Evolutionary conservation across 2,797 vertebrate genomes (phyloP).

Genomic region (Sphenopsis melanotis): DNA sequence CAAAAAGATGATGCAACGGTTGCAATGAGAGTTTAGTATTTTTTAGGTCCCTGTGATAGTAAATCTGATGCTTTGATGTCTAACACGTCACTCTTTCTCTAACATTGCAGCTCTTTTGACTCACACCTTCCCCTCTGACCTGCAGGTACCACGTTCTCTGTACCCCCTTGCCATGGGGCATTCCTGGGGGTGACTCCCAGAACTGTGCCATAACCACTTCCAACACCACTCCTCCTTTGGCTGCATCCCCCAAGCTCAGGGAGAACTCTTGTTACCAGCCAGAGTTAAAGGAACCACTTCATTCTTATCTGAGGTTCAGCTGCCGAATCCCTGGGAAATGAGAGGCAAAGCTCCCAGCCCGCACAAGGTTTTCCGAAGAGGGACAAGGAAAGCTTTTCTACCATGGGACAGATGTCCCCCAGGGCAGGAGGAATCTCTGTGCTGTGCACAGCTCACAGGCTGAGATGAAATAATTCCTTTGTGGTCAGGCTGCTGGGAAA

Average conservation of each 20-base stretch:
- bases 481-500: not conserved
- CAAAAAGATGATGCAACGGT: not conserved
- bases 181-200: not conserved
- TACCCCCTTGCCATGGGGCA: not conserved
- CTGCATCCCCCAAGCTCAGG: not conserved
- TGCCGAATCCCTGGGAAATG: not conserved
- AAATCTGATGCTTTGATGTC: not conserved
- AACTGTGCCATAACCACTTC: not conserved
- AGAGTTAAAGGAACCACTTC: not conserved
- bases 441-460: not conserved
- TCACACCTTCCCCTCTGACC: not conserved
- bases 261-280: not conserved
- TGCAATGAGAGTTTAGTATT: not conserved
- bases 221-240: not conserved
- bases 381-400: not conserved
- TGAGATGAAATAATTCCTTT: conserved; percentile 6
- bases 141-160: not conserved
- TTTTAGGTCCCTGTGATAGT: not conserved
- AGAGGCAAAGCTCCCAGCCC: not conserved
- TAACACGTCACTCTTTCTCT: not conserved
- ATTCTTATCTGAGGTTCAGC: not conserved
- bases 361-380: not conserved
- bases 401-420: not conserved
- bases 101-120: not conserved
- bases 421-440: not conserved